Percentiles rank a stretch among this genome's conserved stretches.
Conservation (phyloP, 92 coral and sea anemone species). For the Muricea muricata region DNA sequence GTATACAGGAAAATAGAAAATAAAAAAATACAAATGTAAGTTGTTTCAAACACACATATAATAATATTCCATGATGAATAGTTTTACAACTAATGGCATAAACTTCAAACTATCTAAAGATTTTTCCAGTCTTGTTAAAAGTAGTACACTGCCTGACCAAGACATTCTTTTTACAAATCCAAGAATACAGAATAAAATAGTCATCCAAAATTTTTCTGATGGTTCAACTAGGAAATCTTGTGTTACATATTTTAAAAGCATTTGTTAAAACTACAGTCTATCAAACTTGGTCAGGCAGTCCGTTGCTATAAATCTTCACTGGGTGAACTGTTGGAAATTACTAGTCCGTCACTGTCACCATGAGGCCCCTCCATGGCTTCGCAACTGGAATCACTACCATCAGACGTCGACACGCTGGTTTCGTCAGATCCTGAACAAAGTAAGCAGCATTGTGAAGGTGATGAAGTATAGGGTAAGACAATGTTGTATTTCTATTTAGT, state of each 20-base stretch:
- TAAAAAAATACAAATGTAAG: background rate
- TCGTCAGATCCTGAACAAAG: conserved; percentile 32
- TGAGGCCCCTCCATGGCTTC: conserved; percentile 83
- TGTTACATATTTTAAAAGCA: background rate
- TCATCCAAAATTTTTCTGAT: background rate
- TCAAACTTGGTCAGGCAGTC: conserved; percentile 31
- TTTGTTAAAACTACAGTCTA: background rate
- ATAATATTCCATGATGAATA: too few relatives aligned
- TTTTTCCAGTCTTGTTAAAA: background rate
- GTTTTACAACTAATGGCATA: background rate
- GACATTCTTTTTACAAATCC: background rate
- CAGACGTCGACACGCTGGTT: conserved; percentile 20
- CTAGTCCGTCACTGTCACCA: conserved; percentile 98
- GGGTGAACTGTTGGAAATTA: conserved; percentile 57
- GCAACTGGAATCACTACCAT: conserved; percentile 51
- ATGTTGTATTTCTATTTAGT: background rate
- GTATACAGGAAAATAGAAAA: too few relatives aligned
- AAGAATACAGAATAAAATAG: background rate
- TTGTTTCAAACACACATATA: background rate
- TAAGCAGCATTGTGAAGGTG: too few relatives aligned
- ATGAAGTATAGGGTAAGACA: background rate
- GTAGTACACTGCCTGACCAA: background rate
- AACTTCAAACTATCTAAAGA: background rate
- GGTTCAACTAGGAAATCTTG: background rate
- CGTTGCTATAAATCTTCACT: conserved; percentile 29